Base-by-base conservation (phyloP, 2,888 invertebrate species). In the Sabellastarte sp. region DNA sequence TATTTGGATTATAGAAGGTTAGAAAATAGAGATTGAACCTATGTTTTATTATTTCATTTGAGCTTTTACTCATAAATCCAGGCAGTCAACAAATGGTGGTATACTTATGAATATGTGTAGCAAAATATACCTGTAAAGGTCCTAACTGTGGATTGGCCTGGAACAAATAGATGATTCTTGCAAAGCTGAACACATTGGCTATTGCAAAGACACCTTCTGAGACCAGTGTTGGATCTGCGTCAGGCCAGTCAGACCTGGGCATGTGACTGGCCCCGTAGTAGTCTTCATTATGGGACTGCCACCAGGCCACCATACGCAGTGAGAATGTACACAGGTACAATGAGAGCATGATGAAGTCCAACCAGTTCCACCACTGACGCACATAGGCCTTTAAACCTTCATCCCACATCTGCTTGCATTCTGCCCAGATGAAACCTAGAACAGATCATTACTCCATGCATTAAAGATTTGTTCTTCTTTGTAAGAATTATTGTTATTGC, bases 311-410 rank as follows among this genome's bases (percentile, higher is more conserved):
- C 2, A 82, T 80, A 61, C 87, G 79, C 1, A 87, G 79, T 0
- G 86, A 84, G 73, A 87, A 86, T 2, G 87, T 86, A 66, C 86
- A 84, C 41, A 87, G 77, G 73, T 87, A 87, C 5, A 87, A 80
- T 28, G 86, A 86, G 20, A 87, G 80, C 87, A 87, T 87, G 67
- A 87, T 85, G 73, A 87, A 87, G 75, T 87, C 87, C 52, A 87
- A 79, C 87, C 87, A 87, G 76, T 87, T 87, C 87, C 87, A 87
- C 87, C 87, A 87, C 72, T 87, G 87, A 20, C 84, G 77, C 30
- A 85, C 80, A 74, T 87, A 87, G 29, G 86, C 86, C 65, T 84
- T 85, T 59, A 86, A 76, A 2, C 87, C 87, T 73, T 87, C 87
- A 63, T 87, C 87, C 87, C 87, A 87, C n/a, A 87, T 75, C 74